Evolutionary conservation across 2,888 invertebrate genomes (phyloP).

Genomic region (Bellardia pandia): DNA sequence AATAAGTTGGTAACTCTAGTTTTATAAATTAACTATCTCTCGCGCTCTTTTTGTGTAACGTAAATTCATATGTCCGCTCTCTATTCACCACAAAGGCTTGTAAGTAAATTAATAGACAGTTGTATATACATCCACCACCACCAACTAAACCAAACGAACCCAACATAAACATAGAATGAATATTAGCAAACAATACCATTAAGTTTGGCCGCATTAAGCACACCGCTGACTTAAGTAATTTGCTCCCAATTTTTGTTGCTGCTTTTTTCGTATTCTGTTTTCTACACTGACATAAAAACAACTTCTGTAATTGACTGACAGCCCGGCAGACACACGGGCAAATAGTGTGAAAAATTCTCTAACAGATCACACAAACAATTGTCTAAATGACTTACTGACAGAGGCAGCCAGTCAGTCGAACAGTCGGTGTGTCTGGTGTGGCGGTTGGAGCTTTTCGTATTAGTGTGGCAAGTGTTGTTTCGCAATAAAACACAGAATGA

Average conservation of each 20-base stretch:
- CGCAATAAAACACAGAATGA: conserved; percentile 76
- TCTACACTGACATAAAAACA: conserved; percentile 47
- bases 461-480: conserved; percentile 80
- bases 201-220: conserved; percentile 70
- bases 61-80: conserved; percentile 6
- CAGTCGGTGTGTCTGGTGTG: conserved; percentile 43
- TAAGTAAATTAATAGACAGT: conserved; percentile 20
- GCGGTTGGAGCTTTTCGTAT: conserved; percentile 73
- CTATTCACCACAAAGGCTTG: conserved; percentile 66
- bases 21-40: conserved; percentile 20
- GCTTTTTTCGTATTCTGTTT: conserved; percentile 35
- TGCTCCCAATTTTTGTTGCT: conserved; percentile 69
- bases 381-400: background rate
- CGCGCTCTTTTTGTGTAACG: conserved; percentile 53
- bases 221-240: conserved; percentile 72
- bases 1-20: background rate
- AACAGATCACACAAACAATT: conserved; percentile 2
- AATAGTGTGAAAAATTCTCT: conserved; percentile 30
- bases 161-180: conserved; percentile 67
- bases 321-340: conserved; percentile 34
- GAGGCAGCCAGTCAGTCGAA: conserved; percentile 5
- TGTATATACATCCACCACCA: conserved; percentile 32
- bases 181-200: conserved; percentile 72
- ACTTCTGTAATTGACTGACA: conserved; percentile 52
- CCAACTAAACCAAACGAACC: background rate